A percentile compares a stretch with the other conserved stretches of the same genome.
phyloP scores from a whole-genome alignment of 2,113 vertebrate species.

The Apodemus speciosus region DNA sequence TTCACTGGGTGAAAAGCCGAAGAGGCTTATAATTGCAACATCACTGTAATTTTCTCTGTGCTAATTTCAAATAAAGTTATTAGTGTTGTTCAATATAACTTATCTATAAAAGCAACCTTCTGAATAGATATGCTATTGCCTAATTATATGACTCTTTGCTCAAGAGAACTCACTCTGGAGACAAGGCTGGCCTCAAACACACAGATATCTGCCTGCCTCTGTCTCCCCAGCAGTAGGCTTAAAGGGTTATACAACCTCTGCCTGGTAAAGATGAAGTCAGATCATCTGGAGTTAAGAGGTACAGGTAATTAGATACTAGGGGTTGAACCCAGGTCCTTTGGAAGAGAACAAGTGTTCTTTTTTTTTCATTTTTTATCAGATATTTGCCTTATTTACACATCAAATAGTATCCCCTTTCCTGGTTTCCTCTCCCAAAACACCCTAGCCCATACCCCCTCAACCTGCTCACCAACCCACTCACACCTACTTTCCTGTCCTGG shows the following conservation, averaged over 20 bases:
- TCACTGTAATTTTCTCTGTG: neutral
- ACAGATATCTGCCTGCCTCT: neutral
- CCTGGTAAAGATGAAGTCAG: neutral
- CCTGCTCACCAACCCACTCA: no score
- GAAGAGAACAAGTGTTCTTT: neutral
- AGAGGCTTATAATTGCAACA: neutral
- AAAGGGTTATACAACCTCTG: neutral
- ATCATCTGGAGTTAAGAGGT: neutral
- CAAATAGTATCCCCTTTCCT: no score
- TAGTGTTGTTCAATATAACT: conserved; percentile 15
- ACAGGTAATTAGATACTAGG: neutral
- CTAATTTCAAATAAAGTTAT: conserved; percentile 32
- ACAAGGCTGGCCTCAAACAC: neutral
- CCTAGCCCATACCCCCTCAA: no score
- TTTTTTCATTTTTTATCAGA: no score
- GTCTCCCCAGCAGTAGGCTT: neutral
- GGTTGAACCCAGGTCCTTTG: neutral
- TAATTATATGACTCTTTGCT: conserved; percentile 15
- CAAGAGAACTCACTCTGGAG: neutral
- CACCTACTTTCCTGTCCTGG: no score
- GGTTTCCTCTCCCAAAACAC: no score
- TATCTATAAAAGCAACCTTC: neutral
- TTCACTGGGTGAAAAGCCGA: neutral
- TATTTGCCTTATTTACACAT: no score
- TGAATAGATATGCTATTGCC: neutral